Evolutionary conservation across 1,140 invertebrate species (phyloP).

Genomic region (Eulimnadia texana): DNA sequence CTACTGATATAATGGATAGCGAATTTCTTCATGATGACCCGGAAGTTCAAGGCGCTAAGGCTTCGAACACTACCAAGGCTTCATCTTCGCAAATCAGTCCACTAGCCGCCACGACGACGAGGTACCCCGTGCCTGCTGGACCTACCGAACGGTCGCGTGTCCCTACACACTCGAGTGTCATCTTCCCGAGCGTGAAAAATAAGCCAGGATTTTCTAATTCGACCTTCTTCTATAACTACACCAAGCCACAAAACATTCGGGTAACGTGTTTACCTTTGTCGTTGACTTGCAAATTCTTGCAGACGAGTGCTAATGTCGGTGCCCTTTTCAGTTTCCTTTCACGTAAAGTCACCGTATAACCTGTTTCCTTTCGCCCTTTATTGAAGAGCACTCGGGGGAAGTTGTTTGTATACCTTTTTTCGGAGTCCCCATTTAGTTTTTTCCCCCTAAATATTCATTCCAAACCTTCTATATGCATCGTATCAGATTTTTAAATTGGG

Average conservation of each 20-base stretch:
- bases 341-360: too few relatives aligned
- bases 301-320: too few relatives aligned
- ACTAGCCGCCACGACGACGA: background rate
- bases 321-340: too few relatives aligned
- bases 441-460: background rate
- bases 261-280: too few relatives aligned
- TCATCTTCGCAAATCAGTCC: constrained; percentile 5
- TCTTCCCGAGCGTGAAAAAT: constrained; percentile 79
- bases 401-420: background rate
- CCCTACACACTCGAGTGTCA: constrained; percentile 39
- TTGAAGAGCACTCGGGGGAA: too few relatives aligned
- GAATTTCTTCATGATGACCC: constrained; percentile 16
- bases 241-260: constrained; percentile 41
- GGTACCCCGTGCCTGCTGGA: constrained; percentile 14
- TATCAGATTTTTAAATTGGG: background rate
- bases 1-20: constrained; percentile 17
- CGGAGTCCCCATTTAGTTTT: background rate
- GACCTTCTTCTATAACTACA: constrained; percentile 37
- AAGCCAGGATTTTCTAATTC: constrained; percentile 68
- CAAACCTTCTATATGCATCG: background rate
- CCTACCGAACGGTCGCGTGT: constrained; percentile 13
- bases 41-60: background rate
- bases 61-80: constrained; percentile 8
- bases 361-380: too few relatives aligned
- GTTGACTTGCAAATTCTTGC: too few relatives aligned